These are phyloP conservation scores for Dolichomitus sp. DNA, from an alignment of 2,888 invertebrate genomes.

Conservation along the genomic window DNA sequence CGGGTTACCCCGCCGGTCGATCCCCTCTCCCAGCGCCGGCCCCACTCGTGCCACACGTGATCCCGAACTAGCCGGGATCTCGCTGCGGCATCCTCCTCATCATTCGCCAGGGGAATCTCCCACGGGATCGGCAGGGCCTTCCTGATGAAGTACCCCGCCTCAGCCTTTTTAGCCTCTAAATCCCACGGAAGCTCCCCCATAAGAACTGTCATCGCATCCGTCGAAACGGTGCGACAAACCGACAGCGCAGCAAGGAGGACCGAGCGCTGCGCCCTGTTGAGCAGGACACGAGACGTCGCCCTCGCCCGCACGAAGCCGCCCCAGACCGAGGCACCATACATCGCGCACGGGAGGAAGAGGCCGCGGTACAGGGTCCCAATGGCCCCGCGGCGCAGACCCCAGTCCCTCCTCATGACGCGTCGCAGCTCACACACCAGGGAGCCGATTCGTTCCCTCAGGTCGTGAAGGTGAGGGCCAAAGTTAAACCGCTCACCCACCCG, in stretches of 20 bases:
- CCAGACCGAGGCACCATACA: slow-evolving; percentile 22
- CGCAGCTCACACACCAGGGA: slow-evolving; percentile 36
- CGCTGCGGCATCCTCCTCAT: not conserved
- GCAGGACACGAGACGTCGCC: not conserved
- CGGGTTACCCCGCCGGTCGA: not conserved
- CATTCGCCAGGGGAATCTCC: not conserved
- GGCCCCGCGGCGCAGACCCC: slow-evolving; percentile 29
- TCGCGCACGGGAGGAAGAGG: not conserved
- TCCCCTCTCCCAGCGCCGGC: not conserved
- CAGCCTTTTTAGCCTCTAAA: slow-evolving; percentile 33
- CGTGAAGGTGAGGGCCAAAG: not conserved
- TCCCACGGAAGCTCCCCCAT: slow-evolving; percentile 61
- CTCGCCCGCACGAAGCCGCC: slow-evolving; percentile 1
- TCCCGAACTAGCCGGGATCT: not conserved
- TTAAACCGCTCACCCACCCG: not conserved
- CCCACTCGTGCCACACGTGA: no score
- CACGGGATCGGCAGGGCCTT: slow-evolving; percentile 25
- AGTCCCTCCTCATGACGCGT: slow-evolving; percentile 37
- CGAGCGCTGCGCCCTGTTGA: slow-evolving; percentile 49
- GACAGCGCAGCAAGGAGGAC: slow-evolving; percentile 51
- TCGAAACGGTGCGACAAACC: slow-evolving; percentile 62
- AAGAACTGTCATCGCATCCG: slow-evolving; percentile 57
- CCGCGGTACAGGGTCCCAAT: not conserved
- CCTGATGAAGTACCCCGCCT: slow-evolving; percentile 32
- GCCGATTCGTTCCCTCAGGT: slow-evolving; percentile 8